These are phyloP conservation scores for Ophion slaviceki DNA, from an alignment of 2,888 invertebrate species.

Conservation along the genomic window DNA sequence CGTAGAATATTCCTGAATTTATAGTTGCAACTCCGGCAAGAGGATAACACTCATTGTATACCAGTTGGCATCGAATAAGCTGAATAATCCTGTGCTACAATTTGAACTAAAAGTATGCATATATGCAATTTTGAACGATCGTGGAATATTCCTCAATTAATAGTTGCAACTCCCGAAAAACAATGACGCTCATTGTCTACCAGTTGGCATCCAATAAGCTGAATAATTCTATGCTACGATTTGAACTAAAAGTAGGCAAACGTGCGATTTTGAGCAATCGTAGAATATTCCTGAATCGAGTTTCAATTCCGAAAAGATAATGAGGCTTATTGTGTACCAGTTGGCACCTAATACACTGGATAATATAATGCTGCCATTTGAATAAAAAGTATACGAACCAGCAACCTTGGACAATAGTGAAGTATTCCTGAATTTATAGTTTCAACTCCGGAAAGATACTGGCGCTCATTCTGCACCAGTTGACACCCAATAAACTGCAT, in stretches of 20 bases:
- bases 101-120: not conserved
- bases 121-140: not conserved
- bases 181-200: not conserved
- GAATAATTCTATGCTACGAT: too few species aligned
- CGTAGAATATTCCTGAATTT: not conserved
- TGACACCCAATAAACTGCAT: too few species aligned
- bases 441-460: not conserved
- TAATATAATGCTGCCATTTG: not conserved
- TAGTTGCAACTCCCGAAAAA: not conserved
- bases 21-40: not conserved
- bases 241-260: not conserved
- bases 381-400: too few species aligned
- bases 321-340: not conserved
- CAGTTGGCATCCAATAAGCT: not conserved
- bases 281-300: constrained; percentile 46
- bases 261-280: too few species aligned
- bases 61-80: not conserved
- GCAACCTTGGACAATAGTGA: not conserved
- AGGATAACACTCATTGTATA: too few species aligned
- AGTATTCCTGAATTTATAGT: not conserved
- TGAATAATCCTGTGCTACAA: not conserved
- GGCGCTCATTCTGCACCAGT: too few species aligned
- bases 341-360: not conserved
- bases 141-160: constrained; percentile 45
- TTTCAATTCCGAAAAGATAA: not conserved